Conservation (phyloP, 2,113 vertebrate species). For the Pelecanoides urinatrix region DNA sequence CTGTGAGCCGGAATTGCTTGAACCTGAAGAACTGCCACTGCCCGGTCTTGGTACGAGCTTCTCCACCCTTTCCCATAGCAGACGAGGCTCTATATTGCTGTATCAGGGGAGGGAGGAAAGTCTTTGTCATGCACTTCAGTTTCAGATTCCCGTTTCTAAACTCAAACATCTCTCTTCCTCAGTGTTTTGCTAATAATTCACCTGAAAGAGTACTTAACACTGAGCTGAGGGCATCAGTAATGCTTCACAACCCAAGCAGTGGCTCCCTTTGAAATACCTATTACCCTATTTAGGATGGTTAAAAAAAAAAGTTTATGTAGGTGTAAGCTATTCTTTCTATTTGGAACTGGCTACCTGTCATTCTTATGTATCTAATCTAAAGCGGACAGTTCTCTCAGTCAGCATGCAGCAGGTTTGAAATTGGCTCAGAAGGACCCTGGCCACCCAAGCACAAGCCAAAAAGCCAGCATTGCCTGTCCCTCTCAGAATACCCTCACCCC, state of each 20-base stretch:
- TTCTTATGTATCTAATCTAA: background rate
- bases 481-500: background rate
- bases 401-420: background rate
- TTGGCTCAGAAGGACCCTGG: background rate
- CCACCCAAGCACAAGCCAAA: background rate
- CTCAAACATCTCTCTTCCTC: background rate
- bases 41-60: slow-evolving; percentile 89
- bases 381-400: background rate
- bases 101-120: background rate
- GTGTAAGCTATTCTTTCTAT: background rate
- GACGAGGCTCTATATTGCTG: slow-evolving; percentile 89
- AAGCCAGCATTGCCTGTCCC: background rate
- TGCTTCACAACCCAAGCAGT: background rate
- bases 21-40: slow-evolving; percentile 94
- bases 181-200: background rate
- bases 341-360: background rate
- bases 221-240: background rate
- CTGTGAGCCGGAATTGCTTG: slow-evolving; percentile 93
- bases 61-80: slow-evolving; percentile 96
- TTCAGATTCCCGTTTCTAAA: background rate
- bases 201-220: background rate
- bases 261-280: background rate
- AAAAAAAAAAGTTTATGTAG: background rate
- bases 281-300: background rate
- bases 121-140: background rate